Evolutionary conservation across 2,888 invertebrate genomes (phyloP).

Genomic region (Anodontia alba): DNA sequence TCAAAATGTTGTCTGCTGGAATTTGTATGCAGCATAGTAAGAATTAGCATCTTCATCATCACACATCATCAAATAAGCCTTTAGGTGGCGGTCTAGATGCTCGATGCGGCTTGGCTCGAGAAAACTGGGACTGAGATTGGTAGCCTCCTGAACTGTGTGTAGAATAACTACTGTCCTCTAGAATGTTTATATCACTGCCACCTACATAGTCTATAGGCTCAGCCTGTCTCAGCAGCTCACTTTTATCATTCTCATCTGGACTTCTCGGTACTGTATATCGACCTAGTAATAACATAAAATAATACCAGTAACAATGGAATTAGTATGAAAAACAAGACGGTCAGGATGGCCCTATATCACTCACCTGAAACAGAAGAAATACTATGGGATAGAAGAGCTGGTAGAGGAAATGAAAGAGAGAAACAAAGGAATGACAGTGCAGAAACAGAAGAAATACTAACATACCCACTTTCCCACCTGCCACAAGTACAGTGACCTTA

Average conservation of each 20-base stretch:
- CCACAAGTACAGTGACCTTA: neutral
- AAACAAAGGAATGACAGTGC: no score
- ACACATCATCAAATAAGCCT: conserved; percentile 82
- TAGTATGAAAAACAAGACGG: no score
- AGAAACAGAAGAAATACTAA: no score
- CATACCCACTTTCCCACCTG: no score
- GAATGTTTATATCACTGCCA: conserved; percentile 62
- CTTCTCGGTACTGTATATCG: conserved; percentile 85
- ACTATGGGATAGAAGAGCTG: no score
- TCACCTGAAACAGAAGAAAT: no score
- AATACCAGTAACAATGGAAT: no score
- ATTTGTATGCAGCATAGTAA: no score
- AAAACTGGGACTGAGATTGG: conserved; percentile 62
- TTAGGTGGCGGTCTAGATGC: conserved; percentile 65
- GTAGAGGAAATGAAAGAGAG: no score
- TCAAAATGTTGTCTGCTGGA: no score
- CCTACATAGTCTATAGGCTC: conserved; percentile 87
- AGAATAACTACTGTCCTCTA: conserved; percentile 41
- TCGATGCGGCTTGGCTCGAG: conserved; percentile 47
- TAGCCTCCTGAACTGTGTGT: conserved; percentile 62
- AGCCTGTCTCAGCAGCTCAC: conserved; percentile 92
- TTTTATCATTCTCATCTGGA: conserved; percentile 90
- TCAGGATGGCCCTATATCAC: no score
- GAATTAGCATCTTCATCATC: no score
- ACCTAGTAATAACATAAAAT: conserved; percentile 36